Base-by-base conservation (phyloP, 2,113 vertebrate genomes). In the Dromaius novaehollandiae region DNA sequence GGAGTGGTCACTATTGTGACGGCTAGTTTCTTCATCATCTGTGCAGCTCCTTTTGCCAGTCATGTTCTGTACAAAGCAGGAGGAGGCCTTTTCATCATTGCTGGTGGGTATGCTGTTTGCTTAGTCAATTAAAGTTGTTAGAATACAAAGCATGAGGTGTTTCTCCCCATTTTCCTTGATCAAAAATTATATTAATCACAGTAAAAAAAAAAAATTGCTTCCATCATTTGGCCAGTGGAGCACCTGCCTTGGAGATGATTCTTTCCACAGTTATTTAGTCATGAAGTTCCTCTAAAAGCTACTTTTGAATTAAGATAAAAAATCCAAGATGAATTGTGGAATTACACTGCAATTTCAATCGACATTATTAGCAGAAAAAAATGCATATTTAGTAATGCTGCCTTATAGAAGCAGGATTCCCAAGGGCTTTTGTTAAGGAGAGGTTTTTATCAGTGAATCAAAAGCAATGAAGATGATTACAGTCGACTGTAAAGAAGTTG, bases 11-110 rank as follows among this genome's bases (percentile, higher is more conserved):
- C 99, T 17, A 98, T 98, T 10, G 84, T 99, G 90, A 94, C 96
- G 0, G 99, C 97, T 2, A 99, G 99, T 53, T 99, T 99, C 96
- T 24, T 99, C 97, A 99, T 99, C 97, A 99, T 99, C 98, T 99
- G 99, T 38, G 99, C 99, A 18, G 99, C 99, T 90, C 99, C 99
- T 9, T 99, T 99, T 84, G 96, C 99, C 81, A 99, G 98, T 87
- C 98, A 99, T 65, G 86, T 98, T 28, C 98, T 99, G 17, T 99
- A 99, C 87, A 99, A 99, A 98, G 98, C 98, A 32, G 99, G 99
- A 46, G 99, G 99, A 55, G 98, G 98, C 38, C 98, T 99, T 51
- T 99, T 98, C 95, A 96, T 99, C 64, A 81, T 98, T 80, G 98
- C 99, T 92, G 99, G 99, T 99, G 97, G 82, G 99, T 98, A 70